phyloP scores from a whole-genome alignment of 2,797 vertebrate genomes.

The Sebastes oblongus region DNA sequence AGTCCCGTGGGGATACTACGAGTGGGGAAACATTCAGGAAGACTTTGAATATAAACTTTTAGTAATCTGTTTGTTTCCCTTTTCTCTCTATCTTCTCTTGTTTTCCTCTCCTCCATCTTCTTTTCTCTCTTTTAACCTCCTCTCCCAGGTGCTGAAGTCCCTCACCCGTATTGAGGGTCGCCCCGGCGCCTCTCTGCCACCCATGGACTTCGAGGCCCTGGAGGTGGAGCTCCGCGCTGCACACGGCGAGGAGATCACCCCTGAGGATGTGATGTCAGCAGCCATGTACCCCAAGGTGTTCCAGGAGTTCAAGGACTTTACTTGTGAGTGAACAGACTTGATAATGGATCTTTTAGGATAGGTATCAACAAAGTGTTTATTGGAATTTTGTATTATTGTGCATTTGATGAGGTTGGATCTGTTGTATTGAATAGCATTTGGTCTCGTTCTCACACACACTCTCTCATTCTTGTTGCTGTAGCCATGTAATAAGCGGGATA shows the following conservation, averaged over 20 bases:
- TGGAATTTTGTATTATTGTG: neutral
- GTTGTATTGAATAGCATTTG: neutral
- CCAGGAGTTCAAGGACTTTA: conserved; percentile 90
- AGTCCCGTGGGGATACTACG: neutral
- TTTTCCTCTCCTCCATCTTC: neutral
- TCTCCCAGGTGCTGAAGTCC: conserved; percentile 88
- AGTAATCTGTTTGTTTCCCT: neutral
- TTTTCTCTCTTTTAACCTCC: neutral
- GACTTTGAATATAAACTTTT: neutral
- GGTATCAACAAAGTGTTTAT: neutral
- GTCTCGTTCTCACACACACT: neutral
- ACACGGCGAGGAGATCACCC: conserved; percentile 87
- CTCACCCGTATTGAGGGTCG: conserved; percentile 89
- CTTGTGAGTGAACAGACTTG: conserved; percentile 46
- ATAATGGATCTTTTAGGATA: neutral
- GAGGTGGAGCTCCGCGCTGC: conserved; percentile 80
- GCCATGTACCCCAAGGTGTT: conserved; percentile 96
- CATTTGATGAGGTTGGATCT: neutral
- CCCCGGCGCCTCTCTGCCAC: conserved; percentile 87
- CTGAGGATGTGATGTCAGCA: conserved; percentile 92
- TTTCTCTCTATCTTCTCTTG: neutral
- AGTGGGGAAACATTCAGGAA: conserved; percentile 1
- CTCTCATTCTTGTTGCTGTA: conserved; percentile 8
- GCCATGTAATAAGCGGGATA: too few relatives aligned
- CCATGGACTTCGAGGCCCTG: conserved; percentile 86